Evolutionary conservation across 2,113 vertebrate genomes (phyloP), one percentile per base, ranked within the genome.

Genomic region (Tragulus kanchil): DNA sequence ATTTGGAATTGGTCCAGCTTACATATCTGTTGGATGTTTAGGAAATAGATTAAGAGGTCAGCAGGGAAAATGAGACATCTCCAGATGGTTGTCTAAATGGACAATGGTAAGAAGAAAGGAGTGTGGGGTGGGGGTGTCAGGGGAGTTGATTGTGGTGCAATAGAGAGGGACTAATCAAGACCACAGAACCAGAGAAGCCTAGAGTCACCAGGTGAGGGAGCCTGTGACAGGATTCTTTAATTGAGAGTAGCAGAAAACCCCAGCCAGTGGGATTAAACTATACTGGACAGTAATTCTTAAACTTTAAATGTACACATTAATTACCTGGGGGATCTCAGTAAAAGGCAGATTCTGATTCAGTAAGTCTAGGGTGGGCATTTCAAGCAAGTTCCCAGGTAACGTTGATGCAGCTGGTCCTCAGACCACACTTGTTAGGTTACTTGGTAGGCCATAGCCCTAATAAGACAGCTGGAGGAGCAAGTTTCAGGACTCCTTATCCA

Each of bases 1-100:
- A 97, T 96, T 98, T 98, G 97, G 97, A 98, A 94, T 85, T 36
- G 61, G 71, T 97, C 96, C 96, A 97, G 96, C 87, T 90, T 96
- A 73, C 81, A 83, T 97, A 96, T 98, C 95, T 97, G 82, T 89
- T 94, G 95, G 71, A 81, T 97, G 95, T 97, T 97, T 97, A 95
- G 97, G 96, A 96, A 97, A 92, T 75, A 95, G 90, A 97, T 90
- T 93, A 97, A 96, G 96, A 94, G 95, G 96, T 97, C 96, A 97
- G 73, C 69, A 58, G 90, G 92, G 92, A 94, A 97, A 97, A 95
- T 7, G 87, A 96, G 87, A 67, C 92, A 90, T 93, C 95, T 95
- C 90, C 78, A 97, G 96, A 96, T 96, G 81, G 93, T 79, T 95
- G 93, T 95, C 92, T 94, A 95, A 95, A 94, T 79, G 92, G 96